These are phyloP conservation scores for Drosophila mayaguana DNA, from an alignment of 2,888 invertebrate species.

Conservation along the genomic window DNA sequence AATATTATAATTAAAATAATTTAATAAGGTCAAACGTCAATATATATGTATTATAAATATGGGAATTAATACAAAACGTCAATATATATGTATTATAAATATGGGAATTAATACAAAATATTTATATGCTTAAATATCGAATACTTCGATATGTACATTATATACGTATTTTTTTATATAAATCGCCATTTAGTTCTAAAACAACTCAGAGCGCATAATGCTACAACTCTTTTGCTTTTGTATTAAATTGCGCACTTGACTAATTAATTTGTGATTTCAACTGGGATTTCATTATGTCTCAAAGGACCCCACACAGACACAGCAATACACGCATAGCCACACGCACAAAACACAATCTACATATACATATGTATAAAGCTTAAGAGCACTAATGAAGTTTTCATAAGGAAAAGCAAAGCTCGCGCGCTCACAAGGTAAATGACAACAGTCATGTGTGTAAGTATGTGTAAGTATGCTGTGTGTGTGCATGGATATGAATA, in stretches of 20 bases:
- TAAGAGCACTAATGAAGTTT: conserved; percentile 18
- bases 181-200: background rate
- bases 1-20: too few relatives aligned
- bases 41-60: too few relatives aligned
- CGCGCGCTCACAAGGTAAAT: conserved; percentile 11
- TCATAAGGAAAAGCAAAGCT: conserved; percentile 19
- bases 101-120: too few relatives aligned
- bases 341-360: background rate
- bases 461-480: background rate
- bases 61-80: too few relatives aligned
- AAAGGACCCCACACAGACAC: conserved; percentile 4
- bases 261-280: conserved; percentile 24
- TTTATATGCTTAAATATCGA: too few relatives aligned
- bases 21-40: too few relatives aligned
- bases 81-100: too few relatives aligned
- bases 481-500: conserved; percentile 7
- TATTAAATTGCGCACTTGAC: conserved; percentile 11
- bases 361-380: background rate
- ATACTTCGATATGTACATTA: too few relatives aligned
- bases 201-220: background rate
- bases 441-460: conserved; percentile 9
- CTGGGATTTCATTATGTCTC: conserved; percentile 12
- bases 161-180: background rate
- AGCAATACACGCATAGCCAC: background rate
- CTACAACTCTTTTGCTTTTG: background rate